phyloP scores from a whole-genome alignment of 2,888 invertebrate genomes.

The Trichopoda pennipes region DNA sequence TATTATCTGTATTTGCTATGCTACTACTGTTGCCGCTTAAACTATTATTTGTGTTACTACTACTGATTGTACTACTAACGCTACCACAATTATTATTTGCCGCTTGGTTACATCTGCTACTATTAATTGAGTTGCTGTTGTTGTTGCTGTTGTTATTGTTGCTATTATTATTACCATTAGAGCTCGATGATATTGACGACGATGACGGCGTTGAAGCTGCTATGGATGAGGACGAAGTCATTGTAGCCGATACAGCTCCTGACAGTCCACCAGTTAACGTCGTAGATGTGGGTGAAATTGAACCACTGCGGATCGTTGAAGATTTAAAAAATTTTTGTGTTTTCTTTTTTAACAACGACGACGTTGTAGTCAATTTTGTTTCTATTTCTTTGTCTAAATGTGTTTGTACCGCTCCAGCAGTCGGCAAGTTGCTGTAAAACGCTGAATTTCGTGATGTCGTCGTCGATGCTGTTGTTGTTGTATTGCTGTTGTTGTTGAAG shows the following conservation, averaged over 20 bases:
- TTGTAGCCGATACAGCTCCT: constrained; percentile 79
- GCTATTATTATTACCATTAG: constrained; percentile 62
- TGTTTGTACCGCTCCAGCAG: constrained; percentile 33
- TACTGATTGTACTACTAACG: constrained; percentile 79
- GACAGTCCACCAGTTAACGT: constrained; percentile 57
- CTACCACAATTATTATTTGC: constrained; percentile 70
- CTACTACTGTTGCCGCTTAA: constrained; percentile 75
- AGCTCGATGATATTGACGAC: constrained; percentile 66
- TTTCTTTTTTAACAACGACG: constrained; percentile 63
- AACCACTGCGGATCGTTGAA: constrained; percentile 61
- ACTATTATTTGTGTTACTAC: constrained; percentile 79
- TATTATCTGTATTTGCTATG: constrained; percentile 70
- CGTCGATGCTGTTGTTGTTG: constrained; percentile 70
- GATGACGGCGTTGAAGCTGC: constrained; percentile 56
- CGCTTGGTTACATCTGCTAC: constrained; percentile 69
- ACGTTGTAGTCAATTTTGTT: constrained; percentile 60
- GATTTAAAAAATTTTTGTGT: constrained; percentile 64
- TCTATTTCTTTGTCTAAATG: constrained; percentile 73
- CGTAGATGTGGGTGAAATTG: constrained; percentile 69
- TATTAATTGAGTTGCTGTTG: constrained; percentile 48
- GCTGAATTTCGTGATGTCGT: constrained; percentile 49
- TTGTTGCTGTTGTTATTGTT: constrained; percentile 34
- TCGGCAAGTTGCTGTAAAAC: constrained; percentile 53
- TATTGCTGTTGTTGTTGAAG: constrained; percentile 61
- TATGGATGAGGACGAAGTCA: constrained; percentile 70